phyloP scores from a whole-genome alignment of 2,113 vertebrate species.

The Thalassarche chlororhynchos region DNA sequence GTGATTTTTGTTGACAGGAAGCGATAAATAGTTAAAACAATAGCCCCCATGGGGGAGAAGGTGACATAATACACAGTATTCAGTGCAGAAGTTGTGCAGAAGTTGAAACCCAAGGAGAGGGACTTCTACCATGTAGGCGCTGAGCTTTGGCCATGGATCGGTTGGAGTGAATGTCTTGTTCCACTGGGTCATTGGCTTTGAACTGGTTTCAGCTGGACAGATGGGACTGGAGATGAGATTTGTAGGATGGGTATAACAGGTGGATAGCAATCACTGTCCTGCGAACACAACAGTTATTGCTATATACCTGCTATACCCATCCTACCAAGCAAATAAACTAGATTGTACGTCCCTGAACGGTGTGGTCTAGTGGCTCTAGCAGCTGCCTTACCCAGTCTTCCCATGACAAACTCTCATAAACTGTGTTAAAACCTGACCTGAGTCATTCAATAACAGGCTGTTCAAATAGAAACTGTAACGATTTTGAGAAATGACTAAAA shows the following conservation, averaged over 20 bases:
- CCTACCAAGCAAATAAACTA: not conserved
- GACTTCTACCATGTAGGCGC: not conserved
- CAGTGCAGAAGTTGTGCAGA: not conserved
- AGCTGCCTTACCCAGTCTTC: not conserved
- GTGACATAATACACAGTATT: not conserved
- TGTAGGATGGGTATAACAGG: not conserved
- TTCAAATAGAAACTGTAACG: not conserved
- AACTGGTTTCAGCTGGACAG: not conserved
- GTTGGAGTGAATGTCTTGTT: not conserved
- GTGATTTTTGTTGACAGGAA: not conserved
- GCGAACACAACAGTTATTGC: not conserved
- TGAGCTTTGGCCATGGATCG: not conserved
- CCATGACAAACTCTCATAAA: not conserved
- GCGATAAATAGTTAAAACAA: not conserved
- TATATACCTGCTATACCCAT: not conserved
- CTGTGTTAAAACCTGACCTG: not conserved
- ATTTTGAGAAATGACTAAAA: not conserved
- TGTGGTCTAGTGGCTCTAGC: not conserved
- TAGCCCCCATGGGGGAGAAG: not conserved
- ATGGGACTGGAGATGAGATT: not conserved
- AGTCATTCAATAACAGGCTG: not conserved
- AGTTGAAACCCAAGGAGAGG: not conserved
- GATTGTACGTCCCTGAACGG: not conserved
- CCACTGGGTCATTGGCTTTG: not conserved
- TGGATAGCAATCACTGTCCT: not conserved